Evolutionary conservation across 2,113 vertebrate genomes (phyloP).

Genomic region (Symphodus melops): DNA sequence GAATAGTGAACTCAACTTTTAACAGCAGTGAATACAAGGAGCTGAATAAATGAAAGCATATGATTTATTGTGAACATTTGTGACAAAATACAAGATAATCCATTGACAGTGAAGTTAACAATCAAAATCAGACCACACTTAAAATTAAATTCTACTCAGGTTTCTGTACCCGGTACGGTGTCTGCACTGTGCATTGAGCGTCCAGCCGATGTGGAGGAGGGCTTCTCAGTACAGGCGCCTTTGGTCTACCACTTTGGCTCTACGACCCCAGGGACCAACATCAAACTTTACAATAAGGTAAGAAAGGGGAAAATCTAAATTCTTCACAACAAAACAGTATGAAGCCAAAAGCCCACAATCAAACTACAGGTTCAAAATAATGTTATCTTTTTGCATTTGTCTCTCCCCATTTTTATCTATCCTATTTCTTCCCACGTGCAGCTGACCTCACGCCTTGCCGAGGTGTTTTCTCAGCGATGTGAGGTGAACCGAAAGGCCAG

Average conservation of each 20-base stretch:
- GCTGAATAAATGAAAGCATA: no score
- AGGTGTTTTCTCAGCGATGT: conserved; percentile 96
- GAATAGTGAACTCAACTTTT: no score
- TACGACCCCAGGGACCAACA: conserved; percentile 96
- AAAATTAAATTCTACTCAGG: conserved; percentile 54
- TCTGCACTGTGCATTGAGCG: conserved; percentile 95
- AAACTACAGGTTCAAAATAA: background rate
- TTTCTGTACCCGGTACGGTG: conserved; percentile 96
- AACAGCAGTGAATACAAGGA: no score
- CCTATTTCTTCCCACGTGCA: conserved; percentile 51
- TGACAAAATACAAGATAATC: no score
- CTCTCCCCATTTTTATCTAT: background rate
- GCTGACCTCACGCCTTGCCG: conserved; percentile 94
- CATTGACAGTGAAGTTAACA: no score
- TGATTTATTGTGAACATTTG: no score
- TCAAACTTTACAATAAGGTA: conserved; percentile 99
- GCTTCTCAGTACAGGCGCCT: conserved; percentile 97
- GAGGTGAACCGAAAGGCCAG: conserved; percentile 96
- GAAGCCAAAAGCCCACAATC: background rate
- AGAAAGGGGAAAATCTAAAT: background rate
- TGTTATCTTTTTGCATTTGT: background rate
- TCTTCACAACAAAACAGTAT: background rate
- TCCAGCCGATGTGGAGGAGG: conserved; percentile 96
- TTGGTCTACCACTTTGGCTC: conserved; percentile 98
- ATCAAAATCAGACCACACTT: background rate